A percentile compares a stretch with the other conserved stretches of the same genome.
Evolutionary conservation across 2,113 vertebrate species (phyloP).

Genomic region (Empidonax traillii): DNA sequence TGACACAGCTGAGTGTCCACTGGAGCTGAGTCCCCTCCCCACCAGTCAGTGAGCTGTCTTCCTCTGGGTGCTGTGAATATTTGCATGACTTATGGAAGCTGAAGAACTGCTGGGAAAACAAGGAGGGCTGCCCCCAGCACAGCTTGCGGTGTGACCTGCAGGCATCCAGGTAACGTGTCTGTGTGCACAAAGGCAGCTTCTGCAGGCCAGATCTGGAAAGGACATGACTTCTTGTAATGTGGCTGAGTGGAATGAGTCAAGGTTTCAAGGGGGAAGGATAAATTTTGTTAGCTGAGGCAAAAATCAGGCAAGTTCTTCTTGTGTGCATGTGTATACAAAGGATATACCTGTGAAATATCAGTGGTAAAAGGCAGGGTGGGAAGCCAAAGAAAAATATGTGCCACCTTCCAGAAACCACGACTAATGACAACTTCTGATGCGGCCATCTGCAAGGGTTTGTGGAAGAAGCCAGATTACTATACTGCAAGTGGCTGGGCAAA

Average conservation of each 20-base stretch:
- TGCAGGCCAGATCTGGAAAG: background rate
- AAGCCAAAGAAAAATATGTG: background rate
- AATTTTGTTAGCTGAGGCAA: background rate
- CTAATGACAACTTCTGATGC: background rate
- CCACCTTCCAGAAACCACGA: background rate
- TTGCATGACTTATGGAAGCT: background rate
- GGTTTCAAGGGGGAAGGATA: background rate
- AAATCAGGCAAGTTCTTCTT: background rate
- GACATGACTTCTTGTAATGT: background rate
- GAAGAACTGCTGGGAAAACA: background rate
- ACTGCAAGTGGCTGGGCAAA: background rate
- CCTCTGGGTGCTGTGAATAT: background rate
- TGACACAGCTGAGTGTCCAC: background rate
- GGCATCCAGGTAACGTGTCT: rapidly evolving
- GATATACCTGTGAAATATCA: background rate
- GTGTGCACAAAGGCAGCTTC: background rate
- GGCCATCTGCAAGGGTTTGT: background rate
- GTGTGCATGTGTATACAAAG: background rate
- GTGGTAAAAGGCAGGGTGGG: background rate
- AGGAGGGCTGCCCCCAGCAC: background rate
- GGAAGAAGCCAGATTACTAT: background rate
- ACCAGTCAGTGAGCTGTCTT: background rate
- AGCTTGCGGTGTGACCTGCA: background rate
- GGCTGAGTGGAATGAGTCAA: background rate
- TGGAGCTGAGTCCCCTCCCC: background rate